These are phyloP conservation scores for Archips crataeganus DNA, from an alignment of 2,888 invertebrate species.

Conservation along the genomic window DNA sequence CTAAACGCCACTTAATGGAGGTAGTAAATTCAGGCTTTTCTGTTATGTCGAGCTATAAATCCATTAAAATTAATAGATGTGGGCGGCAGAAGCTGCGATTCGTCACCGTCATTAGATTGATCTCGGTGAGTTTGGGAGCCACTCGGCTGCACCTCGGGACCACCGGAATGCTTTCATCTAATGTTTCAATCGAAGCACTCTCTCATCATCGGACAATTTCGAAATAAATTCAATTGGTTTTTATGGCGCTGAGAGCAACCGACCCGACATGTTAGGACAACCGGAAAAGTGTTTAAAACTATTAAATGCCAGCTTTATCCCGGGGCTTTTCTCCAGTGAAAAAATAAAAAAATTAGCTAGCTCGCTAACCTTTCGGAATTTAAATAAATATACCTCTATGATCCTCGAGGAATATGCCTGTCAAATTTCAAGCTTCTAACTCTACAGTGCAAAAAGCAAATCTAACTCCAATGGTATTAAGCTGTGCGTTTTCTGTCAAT, in stretches of 20 bases:
- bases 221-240: constrained; percentile 6
- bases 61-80: constrained; percentile 73
- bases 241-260: neutral
- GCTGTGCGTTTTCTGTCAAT: no score
- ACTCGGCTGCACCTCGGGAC: constrained; percentile 56
- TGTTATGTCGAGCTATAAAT: constrained; percentile 73
- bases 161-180: constrained; percentile 59
- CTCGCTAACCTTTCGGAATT: no score
- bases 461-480: no score
- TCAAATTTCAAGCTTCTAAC: no score
- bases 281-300: neutral
- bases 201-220: constrained; percentile 22
- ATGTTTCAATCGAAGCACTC: constrained; percentile 34
- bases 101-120: constrained; percentile 75
- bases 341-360: no score
- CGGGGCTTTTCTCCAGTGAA: no score
- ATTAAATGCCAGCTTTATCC: no score
- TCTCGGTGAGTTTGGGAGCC: constrained; percentile 50
- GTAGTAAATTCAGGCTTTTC: constrained; percentile 65
- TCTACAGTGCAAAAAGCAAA: no score
- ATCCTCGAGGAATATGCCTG: no score
- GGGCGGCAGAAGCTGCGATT: constrained; percentile 68
- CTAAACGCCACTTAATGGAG: constrained; percentile 60
- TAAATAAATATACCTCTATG: no score
- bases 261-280: no score